Evolutionary conservation across 1,140 invertebrate species (phyloP).

Genomic region (Trichonephila inaurata): DNA sequence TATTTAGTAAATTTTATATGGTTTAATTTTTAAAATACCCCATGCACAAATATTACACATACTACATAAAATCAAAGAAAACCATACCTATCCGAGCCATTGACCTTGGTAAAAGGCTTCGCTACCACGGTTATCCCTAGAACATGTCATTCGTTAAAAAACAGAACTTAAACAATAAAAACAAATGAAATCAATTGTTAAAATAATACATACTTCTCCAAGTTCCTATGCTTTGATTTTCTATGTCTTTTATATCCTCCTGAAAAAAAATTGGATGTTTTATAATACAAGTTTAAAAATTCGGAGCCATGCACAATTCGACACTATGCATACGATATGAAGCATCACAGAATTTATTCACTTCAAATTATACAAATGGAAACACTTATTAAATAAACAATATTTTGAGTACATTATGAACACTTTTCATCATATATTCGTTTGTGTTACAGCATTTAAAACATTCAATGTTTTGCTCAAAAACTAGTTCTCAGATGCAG

Average conservation of each 20-base stretch:
- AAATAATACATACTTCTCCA: conserved; percentile 63
- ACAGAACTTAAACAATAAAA: not conserved
- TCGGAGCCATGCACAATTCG: not conserved
- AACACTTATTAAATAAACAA: too few species aligned
- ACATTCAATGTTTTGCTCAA: too few species aligned
- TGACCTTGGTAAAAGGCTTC: conserved; percentile 56
- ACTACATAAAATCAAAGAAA: too few species aligned
- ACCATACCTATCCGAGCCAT: conserved; percentile 57
- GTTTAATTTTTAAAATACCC: too few species aligned
- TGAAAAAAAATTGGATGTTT: not conserved
- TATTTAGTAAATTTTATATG: too few species aligned
- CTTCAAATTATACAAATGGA: too few species aligned
- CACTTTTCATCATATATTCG: too few species aligned
- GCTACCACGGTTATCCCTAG: conserved; percentile 50
- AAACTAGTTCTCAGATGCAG: too few species aligned
- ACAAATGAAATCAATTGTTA: not conserved
- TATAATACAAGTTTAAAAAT: not conserved
- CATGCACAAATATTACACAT: too few species aligned
- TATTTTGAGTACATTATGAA: too few species aligned
- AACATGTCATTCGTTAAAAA: not conserved
- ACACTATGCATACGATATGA: not conserved
- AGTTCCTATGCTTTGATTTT: conserved; percentile 64
- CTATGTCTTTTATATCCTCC: conserved; percentile 69
- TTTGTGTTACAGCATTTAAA: too few species aligned
- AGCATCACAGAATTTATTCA: too few species aligned